Conservation (phyloP, 2,797 vertebrate species). For the Tragelaphus eurycerus region DNA sequence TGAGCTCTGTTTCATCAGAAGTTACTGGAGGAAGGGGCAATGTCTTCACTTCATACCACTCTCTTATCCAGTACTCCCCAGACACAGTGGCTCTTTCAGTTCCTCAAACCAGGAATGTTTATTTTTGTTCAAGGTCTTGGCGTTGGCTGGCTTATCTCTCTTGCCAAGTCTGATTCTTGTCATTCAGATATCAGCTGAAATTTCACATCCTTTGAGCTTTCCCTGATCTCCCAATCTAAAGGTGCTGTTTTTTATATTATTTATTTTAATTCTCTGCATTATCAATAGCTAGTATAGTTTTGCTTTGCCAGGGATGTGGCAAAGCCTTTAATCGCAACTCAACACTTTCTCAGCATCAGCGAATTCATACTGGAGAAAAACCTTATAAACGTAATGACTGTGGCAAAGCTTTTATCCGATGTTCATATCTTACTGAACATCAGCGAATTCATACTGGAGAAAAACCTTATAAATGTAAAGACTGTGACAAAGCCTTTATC, state of each 20-base stretch:
- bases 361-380: too few relatives aligned
- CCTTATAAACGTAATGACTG: too few relatives aligned
- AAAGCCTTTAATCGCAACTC: too few relatives aligned
- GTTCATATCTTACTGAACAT: too few relatives aligned
- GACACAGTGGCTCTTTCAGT: constrained; percentile 12
- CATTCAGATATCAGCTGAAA: not conserved
- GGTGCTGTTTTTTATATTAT: not conserved
- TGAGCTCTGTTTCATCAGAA: not conserved
- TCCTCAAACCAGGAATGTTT: not conserved
- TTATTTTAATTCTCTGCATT: constrained; percentile 14
- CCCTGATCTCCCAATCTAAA: not conserved
- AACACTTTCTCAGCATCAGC: too few relatives aligned
- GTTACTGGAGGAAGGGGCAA: constrained; percentile 41
- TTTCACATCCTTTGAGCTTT: not conserved
- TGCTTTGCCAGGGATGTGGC: too few relatives aligned
- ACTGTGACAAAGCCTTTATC: too few relatives aligned
- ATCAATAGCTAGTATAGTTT: not conserved
- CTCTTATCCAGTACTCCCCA: not conserved
- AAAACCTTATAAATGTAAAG: too few relatives aligned
- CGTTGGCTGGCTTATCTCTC: not conserved
- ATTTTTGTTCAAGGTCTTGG: not conserved
- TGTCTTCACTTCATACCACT: not conserved
- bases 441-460: too few relatives aligned
- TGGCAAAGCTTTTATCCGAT: too few relatives aligned
- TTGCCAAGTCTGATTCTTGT: constrained; percentile 19